Percentiles rank a stretch among this genome's conserved stretches.
These are phyloP conservation scores for Phortica okadai DNA, from an alignment of 2,888 invertebrate species.

Conservation along the genomic window DNA sequence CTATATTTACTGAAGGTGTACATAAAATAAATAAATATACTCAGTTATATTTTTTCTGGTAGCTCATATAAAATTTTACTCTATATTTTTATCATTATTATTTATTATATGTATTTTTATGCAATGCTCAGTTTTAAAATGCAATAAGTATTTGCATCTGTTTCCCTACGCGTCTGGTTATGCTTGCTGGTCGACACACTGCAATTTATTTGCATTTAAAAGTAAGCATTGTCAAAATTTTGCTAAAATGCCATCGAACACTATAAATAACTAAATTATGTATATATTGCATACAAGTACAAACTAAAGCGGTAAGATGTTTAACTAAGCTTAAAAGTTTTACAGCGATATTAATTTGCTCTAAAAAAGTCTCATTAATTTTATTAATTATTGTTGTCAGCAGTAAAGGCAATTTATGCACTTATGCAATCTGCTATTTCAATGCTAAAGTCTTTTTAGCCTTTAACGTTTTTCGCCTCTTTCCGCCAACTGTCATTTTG, in stretches of 20 bases:
- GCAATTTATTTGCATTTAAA: constrained; percentile 63
- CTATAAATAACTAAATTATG: constrained; percentile 8
- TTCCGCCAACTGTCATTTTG: constrained; percentile 17
- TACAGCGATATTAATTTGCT: neutral
- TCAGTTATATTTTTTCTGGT: too few species aligned
- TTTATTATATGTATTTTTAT: constrained; percentile 36
- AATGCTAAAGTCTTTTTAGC: neutral
- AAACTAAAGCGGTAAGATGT: constrained; percentile 7
- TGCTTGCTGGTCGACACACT: too few species aligned
- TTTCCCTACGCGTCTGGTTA: neutral
- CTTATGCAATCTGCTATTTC: neutral
- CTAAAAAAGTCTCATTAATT: constrained; percentile 64
- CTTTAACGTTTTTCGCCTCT: constrained; percentile 46
- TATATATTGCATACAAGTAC: constrained; percentile 16
- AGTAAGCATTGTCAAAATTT: constrained; percentile 62
- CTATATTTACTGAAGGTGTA: constrained; percentile 18
- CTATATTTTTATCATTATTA: constrained; percentile 27
- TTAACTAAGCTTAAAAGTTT: neutral
- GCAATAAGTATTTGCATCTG: constrained; percentile 54
- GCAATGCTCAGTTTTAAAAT: constrained; percentile 73
- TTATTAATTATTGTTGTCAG: constrained; percentile 69
- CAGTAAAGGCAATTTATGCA: constrained; percentile 22
- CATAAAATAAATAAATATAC: too few species aligned
- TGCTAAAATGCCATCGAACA: constrained; percentile 4
- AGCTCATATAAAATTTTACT: constrained; percentile 30